These are phyloP conservation scores for Cyprinodon variegatus DNA, from an alignment of 2,113 vertebrate species.

Conservation along the genomic window DNA sequence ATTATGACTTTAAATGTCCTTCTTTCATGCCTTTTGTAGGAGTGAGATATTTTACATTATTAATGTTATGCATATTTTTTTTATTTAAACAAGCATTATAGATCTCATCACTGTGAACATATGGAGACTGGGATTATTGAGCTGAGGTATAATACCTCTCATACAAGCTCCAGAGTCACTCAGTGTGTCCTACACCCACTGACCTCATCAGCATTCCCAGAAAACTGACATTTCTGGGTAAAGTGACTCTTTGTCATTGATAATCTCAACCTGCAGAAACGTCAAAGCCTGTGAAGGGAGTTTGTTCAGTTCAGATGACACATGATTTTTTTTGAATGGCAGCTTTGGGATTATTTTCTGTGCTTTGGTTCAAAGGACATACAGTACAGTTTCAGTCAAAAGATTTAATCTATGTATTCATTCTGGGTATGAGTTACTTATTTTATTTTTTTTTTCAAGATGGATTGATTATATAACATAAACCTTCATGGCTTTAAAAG, in stretches of 20 bases:
- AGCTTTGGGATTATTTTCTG: no score
- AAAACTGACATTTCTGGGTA: background rate
- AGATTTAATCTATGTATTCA: no score
- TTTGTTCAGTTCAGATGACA: background rate
- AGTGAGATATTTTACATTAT: constrained; percentile 6
- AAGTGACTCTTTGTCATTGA: background rate
- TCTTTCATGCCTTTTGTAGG: background rate
- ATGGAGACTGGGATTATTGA: constrained; percentile 27
- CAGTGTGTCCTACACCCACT: constrained; percentile 3
- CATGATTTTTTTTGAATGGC: background rate
- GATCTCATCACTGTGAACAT: background rate
- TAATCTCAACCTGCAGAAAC: background rate
- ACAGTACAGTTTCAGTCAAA: no score
- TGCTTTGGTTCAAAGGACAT: no score
- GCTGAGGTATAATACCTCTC: constrained; percentile 26
- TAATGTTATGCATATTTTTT: constrained; percentile 11
- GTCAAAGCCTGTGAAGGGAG: background rate
- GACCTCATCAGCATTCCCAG: background rate
- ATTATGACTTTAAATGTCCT: constrained; percentile 1
- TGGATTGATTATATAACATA: no score
- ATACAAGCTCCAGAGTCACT: constrained; percentile 13
- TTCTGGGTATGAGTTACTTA: no score
- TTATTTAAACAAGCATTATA: constrained; percentile 2
- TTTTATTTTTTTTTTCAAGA: no score
- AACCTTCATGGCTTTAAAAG: background rate